These are phyloP conservation scores for Amiota mariae DNA, from an alignment of 2,888 invertebrate genomes.

Conservation along the genomic window DNA sequence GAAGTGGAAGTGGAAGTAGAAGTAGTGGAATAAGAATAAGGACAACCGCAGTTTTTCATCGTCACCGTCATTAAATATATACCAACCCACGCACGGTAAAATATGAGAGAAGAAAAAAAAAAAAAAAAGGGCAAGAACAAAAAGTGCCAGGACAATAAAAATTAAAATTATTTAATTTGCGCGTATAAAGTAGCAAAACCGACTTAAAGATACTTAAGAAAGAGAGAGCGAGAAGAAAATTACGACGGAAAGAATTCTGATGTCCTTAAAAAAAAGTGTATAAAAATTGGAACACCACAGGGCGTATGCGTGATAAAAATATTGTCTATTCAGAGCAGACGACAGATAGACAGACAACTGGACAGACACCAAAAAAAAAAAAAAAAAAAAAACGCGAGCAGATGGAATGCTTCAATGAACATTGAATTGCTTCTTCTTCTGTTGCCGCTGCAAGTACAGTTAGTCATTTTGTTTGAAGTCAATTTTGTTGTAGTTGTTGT, in stretches of 20 bases:
- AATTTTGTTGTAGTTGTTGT: too few relatives aligned
- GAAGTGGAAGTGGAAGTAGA: background rate
- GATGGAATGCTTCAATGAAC: constrained; percentile 11
- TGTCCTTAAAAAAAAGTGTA: too few relatives aligned
- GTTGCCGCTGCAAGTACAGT: too few relatives aligned
- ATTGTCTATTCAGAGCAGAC: background rate
- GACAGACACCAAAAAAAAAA: background rate
- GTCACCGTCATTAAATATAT: background rate
- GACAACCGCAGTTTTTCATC: constrained; percentile 1
- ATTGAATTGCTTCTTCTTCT: too few relatives aligned
- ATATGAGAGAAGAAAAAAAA: too few relatives aligned
- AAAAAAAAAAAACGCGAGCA: constrained; percentile 18
- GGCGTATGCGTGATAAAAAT: constrained; percentile 18
- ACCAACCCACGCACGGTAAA: too few relatives aligned
- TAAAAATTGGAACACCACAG: constrained; percentile 14
- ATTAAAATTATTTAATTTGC: constrained; percentile 70
- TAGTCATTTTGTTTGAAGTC: too few relatives aligned
- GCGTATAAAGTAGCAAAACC: constrained; percentile 55
- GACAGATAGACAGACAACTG: background rate
- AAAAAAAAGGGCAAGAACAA: background rate
- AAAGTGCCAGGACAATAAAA: constrained; percentile 59
- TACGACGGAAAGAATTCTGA: constrained; percentile 14
- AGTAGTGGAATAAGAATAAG: background rate
- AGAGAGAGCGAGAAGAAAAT: background rate
- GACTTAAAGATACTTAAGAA: background rate